Conservation (phyloP, 2,888 invertebrate species). For the Ichneumoninae sp. region DNA sequence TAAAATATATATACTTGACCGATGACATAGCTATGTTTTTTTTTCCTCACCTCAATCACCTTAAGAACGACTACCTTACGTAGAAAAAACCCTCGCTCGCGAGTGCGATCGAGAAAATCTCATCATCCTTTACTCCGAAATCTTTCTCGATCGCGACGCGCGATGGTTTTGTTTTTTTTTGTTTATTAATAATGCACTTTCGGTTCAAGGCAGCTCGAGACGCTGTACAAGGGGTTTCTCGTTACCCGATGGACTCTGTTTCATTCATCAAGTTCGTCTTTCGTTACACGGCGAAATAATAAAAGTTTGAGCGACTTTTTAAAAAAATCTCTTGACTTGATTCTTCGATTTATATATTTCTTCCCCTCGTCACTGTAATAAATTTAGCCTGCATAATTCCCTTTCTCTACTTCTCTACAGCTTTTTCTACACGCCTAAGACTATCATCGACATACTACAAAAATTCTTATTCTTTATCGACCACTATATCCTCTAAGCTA, state of each 20-base stretch:
- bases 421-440: constrained; percentile 30
- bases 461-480: constrained; percentile 40
- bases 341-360: constrained; percentile 21
- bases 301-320: constrained; percentile 56
- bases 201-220: constrained; percentile 84
- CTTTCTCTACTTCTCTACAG: constrained; percentile 10
- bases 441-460: constrained; percentile 42
- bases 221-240: constrained; percentile 81
- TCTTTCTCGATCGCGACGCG: constrained; percentile 67
- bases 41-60: constrained; percentile 55
- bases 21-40: constrained; percentile 49
- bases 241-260: constrained; percentile 70
- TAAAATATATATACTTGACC: constrained; percentile 52
- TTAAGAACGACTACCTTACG: constrained; percentile 76
- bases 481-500: constrained; percentile 34
- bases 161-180: constrained; percentile 68
- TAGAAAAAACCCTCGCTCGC: constrained; percentile 78
- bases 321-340: constrained; percentile 37
- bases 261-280: constrained; percentile 54
- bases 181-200: constrained; percentile 82
- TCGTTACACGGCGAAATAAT: constrained; percentile 55
- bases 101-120: constrained; percentile 69
- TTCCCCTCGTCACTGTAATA: constrained; percentile 22
- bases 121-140: constrained; percentile 34
- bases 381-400: constrained; percentile 49